Base-by-base conservation (phyloP, 1,140 invertebrate genomes). In the Leptopilina boulardi region DNA sequence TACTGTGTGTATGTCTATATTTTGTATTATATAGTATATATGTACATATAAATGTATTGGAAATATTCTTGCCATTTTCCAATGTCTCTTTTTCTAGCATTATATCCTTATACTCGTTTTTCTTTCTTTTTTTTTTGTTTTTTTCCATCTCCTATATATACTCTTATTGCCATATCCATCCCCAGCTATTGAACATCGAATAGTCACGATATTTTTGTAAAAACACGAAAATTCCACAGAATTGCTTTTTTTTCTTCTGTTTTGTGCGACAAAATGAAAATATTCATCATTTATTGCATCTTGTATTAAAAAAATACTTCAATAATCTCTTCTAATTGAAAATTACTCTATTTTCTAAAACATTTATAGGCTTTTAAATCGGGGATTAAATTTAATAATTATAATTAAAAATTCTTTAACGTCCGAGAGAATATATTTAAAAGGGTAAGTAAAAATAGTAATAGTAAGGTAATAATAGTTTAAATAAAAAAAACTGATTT, bases 41-140 rank as follows among this genome's bases (percentile, higher is more conserved):
- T 75, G 74, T 75, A 83, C 74, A 78, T 79, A 84, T 84, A 83
- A 34, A 70, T 73, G 74, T 75, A 84, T 81, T 76, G 80, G 80
- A 80, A 77, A 75, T 75, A 41, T 77, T 41, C 54, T 13, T 23
- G 13, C 72, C 34, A 3, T n/a, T 23, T 51, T 23, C 30, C 42
- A 56, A 26, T 66, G 59, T 66, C 59, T 66, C 59, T 66, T 66
- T 66, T 66, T 66, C 59, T 66, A 11, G 59, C 26, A 34, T 66
- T 66, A 66, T 66, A 66, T 30, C 59, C 59, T 66, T 66, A 66
- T 13, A 66, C 26, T 66, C 21, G 13, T n/a, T 66, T 34, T 66
- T 51, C 2, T 51, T 51, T 47, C n/a, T 47, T 13, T 3, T 15
- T 23, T 66, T 66, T 54, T 54, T 54, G 18, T 21, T 18, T 19